Conservation (phyloP, 2,113 vertebrate species). For the Circaetus cinerascens region DNA sequence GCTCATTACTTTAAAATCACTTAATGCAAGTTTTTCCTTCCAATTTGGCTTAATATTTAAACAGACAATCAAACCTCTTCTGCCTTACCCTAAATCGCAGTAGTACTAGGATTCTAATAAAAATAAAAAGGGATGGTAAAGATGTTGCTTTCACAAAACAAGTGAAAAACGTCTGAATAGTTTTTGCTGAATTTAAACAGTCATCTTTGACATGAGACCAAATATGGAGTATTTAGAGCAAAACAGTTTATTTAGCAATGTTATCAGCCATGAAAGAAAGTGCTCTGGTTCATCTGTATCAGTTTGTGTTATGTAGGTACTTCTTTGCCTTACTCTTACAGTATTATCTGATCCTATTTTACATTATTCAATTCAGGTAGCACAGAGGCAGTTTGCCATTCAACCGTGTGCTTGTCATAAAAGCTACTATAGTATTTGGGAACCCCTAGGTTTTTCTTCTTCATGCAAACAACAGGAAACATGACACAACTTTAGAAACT, state of each 20-base stretch:
- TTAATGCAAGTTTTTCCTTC: background rate
- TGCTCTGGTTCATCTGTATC: background rate
- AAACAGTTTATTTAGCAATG: background rate
- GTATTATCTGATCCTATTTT: background rate
- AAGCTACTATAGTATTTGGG: background rate
- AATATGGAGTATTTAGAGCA: background rate
- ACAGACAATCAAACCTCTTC: background rate
- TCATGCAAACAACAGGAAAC: conserved; percentile 12
- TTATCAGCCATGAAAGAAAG: background rate
- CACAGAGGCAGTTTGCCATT: background rate
- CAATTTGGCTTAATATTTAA: background rate
- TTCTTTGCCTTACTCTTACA: background rate
- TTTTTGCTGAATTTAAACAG: background rate
- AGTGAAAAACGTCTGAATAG: background rate
- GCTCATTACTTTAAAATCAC: background rate
- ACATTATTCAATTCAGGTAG: conserved; percentile 8
- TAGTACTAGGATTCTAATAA: background rate
- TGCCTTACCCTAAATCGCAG: background rate
- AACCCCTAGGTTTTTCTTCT: background rate
- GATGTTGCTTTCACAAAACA: background rate
- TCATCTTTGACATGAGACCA: background rate
- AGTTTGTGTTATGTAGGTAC: rapidly evolving
- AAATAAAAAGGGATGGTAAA: background rate
- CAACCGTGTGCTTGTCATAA: background rate
- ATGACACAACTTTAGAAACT: background rate